Base-by-base conservation (phyloP, 2,888 invertebrate genomes). In the Dioctria rufipes region DNA sequence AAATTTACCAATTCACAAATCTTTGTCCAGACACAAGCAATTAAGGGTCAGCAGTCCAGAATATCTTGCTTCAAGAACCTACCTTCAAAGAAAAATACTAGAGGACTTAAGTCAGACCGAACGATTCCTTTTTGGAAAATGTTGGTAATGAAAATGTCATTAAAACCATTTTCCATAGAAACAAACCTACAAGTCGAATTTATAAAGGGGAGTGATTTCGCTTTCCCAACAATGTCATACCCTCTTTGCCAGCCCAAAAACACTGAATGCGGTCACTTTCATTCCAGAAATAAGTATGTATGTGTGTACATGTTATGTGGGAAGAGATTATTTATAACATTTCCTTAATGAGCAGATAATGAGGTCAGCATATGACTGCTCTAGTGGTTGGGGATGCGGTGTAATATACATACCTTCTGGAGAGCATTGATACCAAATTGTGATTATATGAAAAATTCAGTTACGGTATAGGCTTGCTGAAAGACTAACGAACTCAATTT, bases 281-380 rank as follows among this genome's bases (percentile, higher is more conserved):
- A 42, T 42, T 65, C 40, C 40, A n/a, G 25, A 69, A 69, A 69
- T 69, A 25, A 25, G 25, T 25, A 25, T 25, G 25, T 25, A 25
- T 25, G 25, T 25, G 25, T 25, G 25, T 25, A 25, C 25, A 25
- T 25, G 25, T 25, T 25, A 69, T 69, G 51, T 69, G 69, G 69
- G 69, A 54, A 25, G 51, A 39, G 25, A 69, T 69, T 69, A 69
- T 69, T 69, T 69, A 69, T 69, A 51, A 37, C 69, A 69, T 49
- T 25, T 9, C 69, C 49, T 13, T 69, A 69, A 69, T 51, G 69
- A 69, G 54, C 1, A 54, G 54, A 54, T 54, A 54, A 54, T 54
- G 54, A n/a, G 54, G 11, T 4, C 54, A 54, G 54, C 11, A 54
- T 54, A 6, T 54, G 54, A 54, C 6, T 54, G 9, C 11, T 54